Base-by-base conservation (phyloP, 2,113 vertebrate species). In the Lophius piscatorius region DNA sequence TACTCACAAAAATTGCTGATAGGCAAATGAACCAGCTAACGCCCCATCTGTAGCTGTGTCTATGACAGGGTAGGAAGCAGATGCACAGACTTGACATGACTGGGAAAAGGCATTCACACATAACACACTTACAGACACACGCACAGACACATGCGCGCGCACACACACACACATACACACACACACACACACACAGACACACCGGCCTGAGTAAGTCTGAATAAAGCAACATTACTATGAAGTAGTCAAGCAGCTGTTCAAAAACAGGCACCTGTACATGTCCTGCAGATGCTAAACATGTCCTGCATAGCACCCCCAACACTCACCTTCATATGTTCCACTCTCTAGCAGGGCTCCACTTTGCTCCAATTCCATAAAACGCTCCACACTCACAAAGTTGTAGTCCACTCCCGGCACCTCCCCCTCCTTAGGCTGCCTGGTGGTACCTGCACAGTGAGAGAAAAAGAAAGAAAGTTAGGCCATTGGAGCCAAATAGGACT, bases 291-390 rank as follows among this genome's bases (percentile, higher is more conserved):
- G 50, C 45, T 36, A 69, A 35, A 34, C n/a, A 17, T 48, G 54
- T 59, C 22, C 58, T 59, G 59, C 10, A 52, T 18, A 66, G 24
- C 1, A 2, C 24, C 55, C 40, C 68, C 41, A 70, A 16, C 29
- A 58, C 91, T 92, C 93, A 99, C 97, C 97, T 97, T 99, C 97
- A 94, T 99, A 99, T 24, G 97, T 99, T 90, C 97, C 97, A 29
- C 96, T 99, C 92, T 99, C 97, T 86, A 99, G 83, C 52, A 99
- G 94, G 89, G 96, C 95, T 77, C 97, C 97, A 84, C 95, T 98
- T 94, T 96, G 97, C 92, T 99, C 97, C 85, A 99, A 82, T 95
- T 98, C 97, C 95, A 98, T 98, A 96, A 99, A 99, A 84, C 96
- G 96, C 87, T 98, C 97, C 84, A 98, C 93, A 21, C 95, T 98